Base-by-base conservation (phyloP, 1,140 invertebrate genomes). In the Copidosoma floridanum region DNA sequence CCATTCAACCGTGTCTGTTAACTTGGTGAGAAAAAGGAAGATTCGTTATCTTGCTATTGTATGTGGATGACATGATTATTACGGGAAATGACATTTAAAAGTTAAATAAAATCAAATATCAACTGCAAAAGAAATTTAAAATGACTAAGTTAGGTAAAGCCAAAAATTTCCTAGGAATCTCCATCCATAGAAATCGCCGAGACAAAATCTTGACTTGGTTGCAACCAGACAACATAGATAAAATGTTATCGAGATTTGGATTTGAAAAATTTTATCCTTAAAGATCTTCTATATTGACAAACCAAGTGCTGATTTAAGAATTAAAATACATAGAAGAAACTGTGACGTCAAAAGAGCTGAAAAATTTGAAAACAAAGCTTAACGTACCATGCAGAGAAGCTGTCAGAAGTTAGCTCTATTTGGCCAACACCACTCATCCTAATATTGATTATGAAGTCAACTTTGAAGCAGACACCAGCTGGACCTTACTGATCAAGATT, bases 61-160 rank as follows among this genome's bases (percentile, higher is more conserved):
- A n/a, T n/a, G n/a, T n/a, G n/a, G 47, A 50, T 50, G 26, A 50
- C 16, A 50, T 50, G 20, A 6, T 50, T 14, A 18, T 50, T 16
- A 29, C 47, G 7, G 20, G 47, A 7, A 50, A 50, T 29, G 2
- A 32, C n/a, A 32, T n/a, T 3, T 20, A 18, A 16, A 50, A 50
- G 18, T 12, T 50, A 18, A 14, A 32, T 16, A 29, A 50, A 11
- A 16, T 50, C 3, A 50, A 32, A 50, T 55, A 1, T 3, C 20
- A 38, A 41, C 38, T 61, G 12, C 51, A 56, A 38, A 53, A 23
- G 6, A 16, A 32, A 38, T 64, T 64, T 35, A 41, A 61, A 29
- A 57, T 64, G 23, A 61, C 8, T 29, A 54, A 61, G 14, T 40
- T 61, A 27, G 54, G 63, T 12, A 40, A 59, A 12, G 47, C 57